Base-by-base conservation (phyloP, 2,113 vertebrate genomes). In the Pomatorhinus ruficollis region DNA sequence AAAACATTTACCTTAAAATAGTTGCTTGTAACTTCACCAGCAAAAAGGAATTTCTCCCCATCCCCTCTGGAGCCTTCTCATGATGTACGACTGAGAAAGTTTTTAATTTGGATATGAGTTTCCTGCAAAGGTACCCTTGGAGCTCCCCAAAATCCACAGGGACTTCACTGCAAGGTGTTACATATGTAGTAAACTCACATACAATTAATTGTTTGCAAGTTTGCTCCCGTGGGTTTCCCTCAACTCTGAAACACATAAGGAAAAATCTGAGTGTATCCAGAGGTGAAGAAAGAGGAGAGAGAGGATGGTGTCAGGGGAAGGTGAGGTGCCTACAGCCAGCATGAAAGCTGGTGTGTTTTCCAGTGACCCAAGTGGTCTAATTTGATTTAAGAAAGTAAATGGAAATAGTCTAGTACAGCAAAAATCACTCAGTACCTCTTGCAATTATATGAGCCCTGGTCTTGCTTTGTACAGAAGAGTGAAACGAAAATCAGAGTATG, bases 1-100 rank as follows among this genome's bases (percentile, higher is more conserved):
- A 31, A 94, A 69, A 27, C 69, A 57, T 86, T 92, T 53, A 17
- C 56, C 37, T 89, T 76, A 65, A 89, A 97, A 75, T 22, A 49
- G 39, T 42, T 92, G 16, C 39, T 70, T 72, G 37, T 56, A 92
- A 47, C 40, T 60, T 37, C 44, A 59, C 5, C 24, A 42, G 49
- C 0, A 0, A 37, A 61, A 81, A 35, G 25, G 60, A 83, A 80
- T 63, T 86, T 17, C 57, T 89, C 33, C 20, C 27, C 5, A 4
- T 63, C 40, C 57, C 9, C 39, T 81, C 52, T 49, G n/a, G 40
- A 94, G 31, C 12, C 83, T 89, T 77, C 81, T 81, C 18, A 37
- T 56, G 52, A 37, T 1, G 2, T 44, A 35, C 35, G 64, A 9
- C 45, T 60, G 42, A 30, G 89, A 59, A 83, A 35, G 35, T 47